Percentiles rank a stretch among this genome's conserved stretches.
Evolutionary conservation across 2,113 vertebrate genomes (phyloP).

Genomic region (Telmatochromis brichardi): DNA sequence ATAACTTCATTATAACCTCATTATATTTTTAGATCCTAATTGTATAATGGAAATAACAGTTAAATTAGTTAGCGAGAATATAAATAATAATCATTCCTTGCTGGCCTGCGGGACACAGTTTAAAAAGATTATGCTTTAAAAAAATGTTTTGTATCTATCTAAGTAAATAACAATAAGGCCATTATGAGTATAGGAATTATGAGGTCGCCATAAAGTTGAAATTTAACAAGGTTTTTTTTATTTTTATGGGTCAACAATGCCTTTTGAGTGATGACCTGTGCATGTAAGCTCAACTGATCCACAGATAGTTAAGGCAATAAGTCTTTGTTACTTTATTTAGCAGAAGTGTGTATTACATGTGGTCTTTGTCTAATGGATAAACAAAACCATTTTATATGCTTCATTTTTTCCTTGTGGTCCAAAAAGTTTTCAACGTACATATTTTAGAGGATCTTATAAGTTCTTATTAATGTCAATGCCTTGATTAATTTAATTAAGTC

Average conservation of each 20-base stretch:
- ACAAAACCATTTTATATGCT: neutral
- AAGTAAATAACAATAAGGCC: neutral
- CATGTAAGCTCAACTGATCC: neutral
- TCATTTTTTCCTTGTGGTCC: neutral
- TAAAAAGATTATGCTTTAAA: neutral
- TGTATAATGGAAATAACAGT: neutral
- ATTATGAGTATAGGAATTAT: neutral
- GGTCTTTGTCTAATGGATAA: neutral
- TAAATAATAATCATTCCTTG: neutral
- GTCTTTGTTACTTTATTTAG: neutral
- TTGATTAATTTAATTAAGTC: neutral
- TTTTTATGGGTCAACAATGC: neutral
- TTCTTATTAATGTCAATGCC: neutral
- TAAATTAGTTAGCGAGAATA: fast-evolving
- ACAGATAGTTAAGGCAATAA: neutral
- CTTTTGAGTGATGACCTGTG: neutral
- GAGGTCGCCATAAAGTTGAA: neutral
- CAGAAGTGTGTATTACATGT: neutral
- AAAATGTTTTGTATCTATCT: neutral
- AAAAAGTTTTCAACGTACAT: neutral
- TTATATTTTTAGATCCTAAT: neutral
- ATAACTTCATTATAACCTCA: neutral
- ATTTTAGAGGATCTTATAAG: neutral
- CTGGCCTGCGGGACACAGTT: neutral
- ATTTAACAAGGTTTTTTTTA: neutral